phyloP scores from a whole-genome alignment of 1,140 invertebrate genomes.

The Neodiprion lecontei region DNA sequence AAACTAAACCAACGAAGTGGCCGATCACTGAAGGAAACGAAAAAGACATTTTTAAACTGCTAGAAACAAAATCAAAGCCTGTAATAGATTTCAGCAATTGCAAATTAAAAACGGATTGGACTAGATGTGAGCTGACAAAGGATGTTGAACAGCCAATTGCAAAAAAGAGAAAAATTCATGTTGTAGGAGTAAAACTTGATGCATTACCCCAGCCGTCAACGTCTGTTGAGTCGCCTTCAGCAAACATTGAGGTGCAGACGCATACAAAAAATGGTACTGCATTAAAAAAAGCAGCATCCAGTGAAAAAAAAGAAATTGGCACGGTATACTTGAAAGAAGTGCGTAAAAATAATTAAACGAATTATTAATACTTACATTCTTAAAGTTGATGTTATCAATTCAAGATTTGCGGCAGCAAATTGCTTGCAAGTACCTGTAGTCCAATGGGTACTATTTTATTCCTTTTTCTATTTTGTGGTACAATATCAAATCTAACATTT shows the following conservation, averaged over 20 bases:
- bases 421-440: conserved; percentile 13
- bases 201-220: conserved; percentile 41
- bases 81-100: conserved; percentile 30
- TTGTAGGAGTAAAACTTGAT: conserved; percentile 50
- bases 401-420: no score
- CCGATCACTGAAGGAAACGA: conserved; percentile 18
- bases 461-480: neutral
- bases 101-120: conserved; percentile 21
- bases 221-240: conserved; percentile 57
- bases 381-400: no score
- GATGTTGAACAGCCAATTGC: conserved; percentile 32
- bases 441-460: conserved; percentile 11
- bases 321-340: conserved; percentile 48
- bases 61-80: conserved; percentile 34
- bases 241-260: conserved; percentile 39
- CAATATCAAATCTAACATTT: conserved; percentile 53
- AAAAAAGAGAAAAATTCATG: conserved; percentile 65
- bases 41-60: conserved; percentile 31
- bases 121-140: conserved; percentile 51
- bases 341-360: conserved; percentile 13
- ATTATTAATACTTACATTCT: neutral
- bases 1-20: conserved; percentile 19
- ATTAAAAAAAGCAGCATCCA: conserved; percentile 44
- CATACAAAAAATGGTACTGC: conserved; percentile 29
- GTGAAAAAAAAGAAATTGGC: conserved; percentile 39